These are phyloP conservation scores for Pithys albifrons DNA, from an alignment of 2,113 vertebrate genomes.

Conservation along the genomic window DNA sequence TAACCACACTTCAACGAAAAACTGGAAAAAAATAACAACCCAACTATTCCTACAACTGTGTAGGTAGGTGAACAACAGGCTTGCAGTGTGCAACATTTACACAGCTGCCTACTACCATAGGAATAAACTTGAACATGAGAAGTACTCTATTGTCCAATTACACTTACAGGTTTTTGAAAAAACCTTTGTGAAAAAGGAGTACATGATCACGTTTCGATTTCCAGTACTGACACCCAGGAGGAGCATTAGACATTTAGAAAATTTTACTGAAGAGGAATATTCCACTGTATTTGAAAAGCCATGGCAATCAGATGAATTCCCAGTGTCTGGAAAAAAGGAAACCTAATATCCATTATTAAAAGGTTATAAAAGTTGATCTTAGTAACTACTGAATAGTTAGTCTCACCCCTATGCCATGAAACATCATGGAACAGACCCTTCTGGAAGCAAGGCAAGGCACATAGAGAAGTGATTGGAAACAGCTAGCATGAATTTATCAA, in stretches of 20 bases:
- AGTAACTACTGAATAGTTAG: not conserved
- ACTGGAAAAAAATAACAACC: not conserved
- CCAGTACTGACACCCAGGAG: not conserved
- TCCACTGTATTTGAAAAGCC: not conserved
- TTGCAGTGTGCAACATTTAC: not conserved
- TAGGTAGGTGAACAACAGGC: not conserved
- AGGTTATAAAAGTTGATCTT: not conserved
- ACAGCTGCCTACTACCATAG: not conserved
- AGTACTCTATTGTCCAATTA: not conserved
- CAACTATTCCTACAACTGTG: not conserved
- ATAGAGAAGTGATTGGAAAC: not conserved
- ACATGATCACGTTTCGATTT: not conserved
- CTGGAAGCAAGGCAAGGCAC: not conserved
- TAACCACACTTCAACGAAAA: not conserved
- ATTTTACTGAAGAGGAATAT: not conserved
- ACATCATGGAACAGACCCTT: not conserved
- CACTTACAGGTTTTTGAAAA: not conserved
- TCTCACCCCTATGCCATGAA: not conserved
- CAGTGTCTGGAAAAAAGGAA: not conserved
- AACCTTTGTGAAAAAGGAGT: not conserved
- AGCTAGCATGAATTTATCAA: not conserved
- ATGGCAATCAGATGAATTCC: fast-evolving
- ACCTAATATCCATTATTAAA: not conserved
- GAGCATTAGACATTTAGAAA: not conserved
- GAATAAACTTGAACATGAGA: not conserved